Evolutionary conservation across 2,113 vertebrate species (phyloP), one percentile per base, ranked within the genome.

Genomic region (Epinephelus cyanopodus): DNA sequence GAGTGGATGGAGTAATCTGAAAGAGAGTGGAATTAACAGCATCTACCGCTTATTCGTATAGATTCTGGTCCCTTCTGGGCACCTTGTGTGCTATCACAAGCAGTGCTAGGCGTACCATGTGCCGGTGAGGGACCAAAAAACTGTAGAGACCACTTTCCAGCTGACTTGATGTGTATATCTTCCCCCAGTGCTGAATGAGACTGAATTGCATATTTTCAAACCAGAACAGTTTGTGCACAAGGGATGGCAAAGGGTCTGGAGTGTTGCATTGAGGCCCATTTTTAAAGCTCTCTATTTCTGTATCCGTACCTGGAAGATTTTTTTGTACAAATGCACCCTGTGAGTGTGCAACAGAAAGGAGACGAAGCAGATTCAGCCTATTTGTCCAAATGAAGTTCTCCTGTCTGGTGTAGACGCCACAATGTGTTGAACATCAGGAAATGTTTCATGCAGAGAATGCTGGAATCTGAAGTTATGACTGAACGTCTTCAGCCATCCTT

Each of bases 11-110:
- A 90, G 87, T 91, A 88, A 90, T 95, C 90, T 90, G 85, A 89
- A 92, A 81, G 82, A 83, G 89, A 61, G 83, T 74, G 85, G 91
- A 94, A 94, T 94, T 91, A 94, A 80, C 81, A 65, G 86, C 83
- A 82, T 74, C 69, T 45, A 76, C 73, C 1, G 72, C 79, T 69
- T 56, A 84, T 86, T 82, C 29, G 14, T 75, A 80, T 45, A 66
- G 83, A 84, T 83, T 56, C 14, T 14, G 25, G 5, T 86, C 76
- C 82, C 82, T 29, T 23, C 86, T 67, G 85, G 70, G 81, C 18
- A 17, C 63, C 65, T 33, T 0, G 47, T 77, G 69, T 56, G 76
- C 69, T 47, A 74, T 78, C 87, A 57, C 58, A 37, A 33, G 67
- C 78, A 53, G 52, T 0, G 57, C 37, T 25, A 8, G 19, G 76